Percentiles rank a stretch among this genome's conserved stretches.
Evolutionary conservation across 2,797 vertebrate species (phyloP).

Genomic region (Myoxocephalus aenaeus): DNA sequence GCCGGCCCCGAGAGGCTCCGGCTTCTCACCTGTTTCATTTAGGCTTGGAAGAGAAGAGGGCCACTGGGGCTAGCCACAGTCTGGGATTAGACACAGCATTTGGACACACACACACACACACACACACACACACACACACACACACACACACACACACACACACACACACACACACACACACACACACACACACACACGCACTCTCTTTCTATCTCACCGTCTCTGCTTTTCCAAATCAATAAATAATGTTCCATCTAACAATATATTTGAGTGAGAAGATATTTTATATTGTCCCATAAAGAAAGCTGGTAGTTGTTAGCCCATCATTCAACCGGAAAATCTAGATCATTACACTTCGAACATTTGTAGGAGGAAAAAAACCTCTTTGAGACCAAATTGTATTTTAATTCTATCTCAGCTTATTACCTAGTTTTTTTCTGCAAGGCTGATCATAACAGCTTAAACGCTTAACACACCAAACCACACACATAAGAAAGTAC

Average conservation of each 20-base stretch:
- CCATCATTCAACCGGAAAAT: slow-evolving; percentile 35
- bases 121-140: slow-evolving; percentile 34
- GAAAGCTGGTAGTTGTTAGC: slow-evolving; percentile 25
- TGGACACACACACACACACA: slow-evolving; percentile 47
- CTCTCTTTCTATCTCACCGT: slow-evolving; percentile 32
- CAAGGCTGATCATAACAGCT: slow-evolving; percentile 10
- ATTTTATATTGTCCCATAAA: slow-evolving; percentile 40
- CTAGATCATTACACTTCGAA: slow-evolving; percentile 20
- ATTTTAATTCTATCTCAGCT: slow-evolving; percentile 18
- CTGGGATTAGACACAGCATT: slow-evolving; percentile 74
- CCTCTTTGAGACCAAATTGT: slow-evolving; percentile 2
- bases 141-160: slow-evolving; percentile 35
- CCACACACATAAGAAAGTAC: slow-evolving; percentile 7
- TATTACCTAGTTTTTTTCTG: slow-evolving; percentile 1
- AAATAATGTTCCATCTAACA: slow-evolving; percentile 61
- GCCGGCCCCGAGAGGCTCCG: slow-evolving; percentile 55
- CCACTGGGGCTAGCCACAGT: slow-evolving; percentile 57
- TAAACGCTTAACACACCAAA: slow-evolving; percentile 7
- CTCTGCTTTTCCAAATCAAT: slow-evolving; percentile 65
- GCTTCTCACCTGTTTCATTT: slow-evolving; percentile 77
- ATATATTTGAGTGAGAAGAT: slow-evolving; percentile 47
- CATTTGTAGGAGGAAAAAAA: neutral
- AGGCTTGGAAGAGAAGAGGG: slow-evolving; percentile 60
- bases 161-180: slow-evolving; percentile 20
- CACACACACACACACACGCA: slow-evolving; percentile 25